Percentiles rank a stretch among this genome's conserved stretches.
phyloP scores from a whole-genome alignment of 2,888 invertebrate species.

The Pollenia griseotomentosa region DNA sequence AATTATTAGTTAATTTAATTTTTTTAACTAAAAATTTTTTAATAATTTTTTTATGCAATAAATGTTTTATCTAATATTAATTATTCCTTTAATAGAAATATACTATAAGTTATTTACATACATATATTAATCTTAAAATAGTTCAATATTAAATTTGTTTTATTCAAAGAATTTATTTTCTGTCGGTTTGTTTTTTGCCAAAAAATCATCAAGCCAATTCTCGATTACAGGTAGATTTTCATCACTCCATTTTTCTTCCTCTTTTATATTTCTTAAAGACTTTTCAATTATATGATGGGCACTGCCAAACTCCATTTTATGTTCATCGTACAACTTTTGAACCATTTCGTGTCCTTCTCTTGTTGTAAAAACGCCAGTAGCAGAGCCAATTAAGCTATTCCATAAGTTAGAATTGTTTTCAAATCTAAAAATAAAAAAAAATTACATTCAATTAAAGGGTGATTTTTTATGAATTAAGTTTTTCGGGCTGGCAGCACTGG shows the following conservation, averaged over 20 bases:
- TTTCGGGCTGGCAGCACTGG: too few species aligned
- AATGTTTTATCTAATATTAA: too few species aligned
- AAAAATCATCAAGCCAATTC: constrained; percentile 88
- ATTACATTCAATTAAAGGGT: too few species aligned
- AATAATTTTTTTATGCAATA: too few species aligned
- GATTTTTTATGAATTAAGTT: too few species aligned
- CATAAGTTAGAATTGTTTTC: constrained; percentile 89
- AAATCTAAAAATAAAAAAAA: constrained; percentile 85
- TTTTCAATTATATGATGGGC: constrained; percentile 90
- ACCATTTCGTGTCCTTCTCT: constrained; percentile 90
- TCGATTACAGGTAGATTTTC: constrained; percentile 91
- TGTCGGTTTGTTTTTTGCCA: constrained; percentile 75
- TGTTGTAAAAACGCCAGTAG: constrained; percentile 91
- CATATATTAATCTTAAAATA: not conserved
- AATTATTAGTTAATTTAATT: too few species aligned
- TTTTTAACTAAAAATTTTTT: too few species aligned
- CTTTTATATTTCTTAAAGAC: constrained; percentile 89
- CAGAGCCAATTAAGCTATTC: constrained; percentile 90
- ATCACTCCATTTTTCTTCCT: constrained; percentile 91
- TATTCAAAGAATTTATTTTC: constrained; percentile 56
- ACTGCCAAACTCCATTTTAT: constrained; percentile 89
- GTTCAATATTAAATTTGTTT: not conserved
- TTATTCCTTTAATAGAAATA: too few species aligned
- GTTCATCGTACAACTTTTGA: constrained; percentile 87
- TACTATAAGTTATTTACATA: not conserved